These are phyloP conservation scores for Gari tellinella DNA, from an alignment of 2,888 invertebrate species.

Conservation along the genomic window DNA sequence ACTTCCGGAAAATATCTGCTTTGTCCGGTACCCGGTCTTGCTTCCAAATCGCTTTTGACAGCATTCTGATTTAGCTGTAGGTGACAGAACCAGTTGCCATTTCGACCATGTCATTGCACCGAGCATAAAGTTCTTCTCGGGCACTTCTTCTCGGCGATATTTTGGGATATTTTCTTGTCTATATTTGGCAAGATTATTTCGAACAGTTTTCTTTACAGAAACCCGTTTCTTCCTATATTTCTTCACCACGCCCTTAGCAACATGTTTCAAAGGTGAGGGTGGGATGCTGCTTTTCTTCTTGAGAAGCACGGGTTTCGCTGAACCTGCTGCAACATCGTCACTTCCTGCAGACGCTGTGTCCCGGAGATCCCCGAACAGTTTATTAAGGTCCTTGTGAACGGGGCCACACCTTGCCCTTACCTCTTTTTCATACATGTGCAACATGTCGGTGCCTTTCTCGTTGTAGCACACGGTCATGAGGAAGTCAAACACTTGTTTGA, in stretches of 20 bases:
- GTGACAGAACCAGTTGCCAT: constrained; percentile 60
- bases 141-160: constrained; percentile 58
- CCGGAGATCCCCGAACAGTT: constrained; percentile 64
- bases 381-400: constrained; percentile 67
- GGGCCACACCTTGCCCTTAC: constrained; percentile 55
- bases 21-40: constrained; percentile 58
- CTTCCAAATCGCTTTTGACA: too few relatives aligned
- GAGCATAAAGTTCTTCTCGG: constrained; percentile 61
- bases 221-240: too few relatives aligned
- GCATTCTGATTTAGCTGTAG: too few relatives aligned
- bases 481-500: constrained; percentile 78
- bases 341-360: too few relatives aligned
- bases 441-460: constrained; percentile 75
- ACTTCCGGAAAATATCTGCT: constrained; percentile 53
- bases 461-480: constrained; percentile 82
- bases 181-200: too few relatives aligned
- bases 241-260: too few relatives aligned
- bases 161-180: constrained; percentile 38
- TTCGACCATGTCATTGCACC: constrained; percentile 61
- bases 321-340: too few relatives aligned
- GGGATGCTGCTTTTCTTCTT: too few relatives aligned
- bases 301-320: too few relatives aligned
- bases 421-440: too few relatives aligned
- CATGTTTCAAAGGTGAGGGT: too few relatives aligned
- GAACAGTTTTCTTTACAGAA: too few relatives aligned